phyloP scores from a whole-genome alignment of 2,888 invertebrate genomes.

The Microctonus aethiopoides region DNA sequence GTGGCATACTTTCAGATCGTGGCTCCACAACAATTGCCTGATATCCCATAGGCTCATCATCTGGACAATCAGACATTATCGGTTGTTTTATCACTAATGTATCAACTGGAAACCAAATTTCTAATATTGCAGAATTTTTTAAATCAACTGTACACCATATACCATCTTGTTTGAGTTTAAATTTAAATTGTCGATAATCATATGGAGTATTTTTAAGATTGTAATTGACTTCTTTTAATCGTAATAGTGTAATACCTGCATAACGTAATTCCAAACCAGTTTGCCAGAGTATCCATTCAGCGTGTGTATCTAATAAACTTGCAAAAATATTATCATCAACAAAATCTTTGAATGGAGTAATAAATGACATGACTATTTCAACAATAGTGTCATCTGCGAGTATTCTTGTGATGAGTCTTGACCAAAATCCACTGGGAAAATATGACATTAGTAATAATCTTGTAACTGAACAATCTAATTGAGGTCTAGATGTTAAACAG shows the following conservation, averaged over 20 bases:
- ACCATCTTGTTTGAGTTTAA: constrained; percentile 84
- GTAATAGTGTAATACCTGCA: constrained; percentile 82
- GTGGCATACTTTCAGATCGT: constrained; percentile 81
- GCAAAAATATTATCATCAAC: constrained; percentile 73
- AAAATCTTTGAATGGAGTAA: constrained; percentile 78
- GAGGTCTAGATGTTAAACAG: constrained; percentile 67
- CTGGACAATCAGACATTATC: constrained; percentile 59
- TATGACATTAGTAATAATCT: constrained; percentile 93
- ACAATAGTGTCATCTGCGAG: constrained; percentile 89
- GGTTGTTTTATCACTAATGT: constrained; percentile 72
- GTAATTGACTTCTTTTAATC: constrained; percentile 83
- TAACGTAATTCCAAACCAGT: constrained; percentile 89
- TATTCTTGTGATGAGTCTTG: constrained; percentile 90
- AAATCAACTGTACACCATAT: constrained; percentile 88
- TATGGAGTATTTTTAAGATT: constrained; percentile 69
- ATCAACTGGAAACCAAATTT: constrained; percentile 84
- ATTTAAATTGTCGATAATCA: constrained; percentile 71
- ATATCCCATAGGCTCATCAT: constrained; percentile 71
- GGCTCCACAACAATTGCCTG: constrained; percentile 82
- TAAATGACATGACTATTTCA: constrained; percentile 80
- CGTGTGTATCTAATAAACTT: constrained; percentile 75
- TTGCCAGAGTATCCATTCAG: constrained; percentile 95
- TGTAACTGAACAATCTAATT: constrained; percentile 73
- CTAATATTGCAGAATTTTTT: constrained; percentile 83
- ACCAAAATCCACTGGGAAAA: constrained; percentile 98